These are phyloP conservation scores for Nomada lathburiana DNA, from an alignment of 2,888 invertebrate species.

Conservation along the genomic window DNA sequence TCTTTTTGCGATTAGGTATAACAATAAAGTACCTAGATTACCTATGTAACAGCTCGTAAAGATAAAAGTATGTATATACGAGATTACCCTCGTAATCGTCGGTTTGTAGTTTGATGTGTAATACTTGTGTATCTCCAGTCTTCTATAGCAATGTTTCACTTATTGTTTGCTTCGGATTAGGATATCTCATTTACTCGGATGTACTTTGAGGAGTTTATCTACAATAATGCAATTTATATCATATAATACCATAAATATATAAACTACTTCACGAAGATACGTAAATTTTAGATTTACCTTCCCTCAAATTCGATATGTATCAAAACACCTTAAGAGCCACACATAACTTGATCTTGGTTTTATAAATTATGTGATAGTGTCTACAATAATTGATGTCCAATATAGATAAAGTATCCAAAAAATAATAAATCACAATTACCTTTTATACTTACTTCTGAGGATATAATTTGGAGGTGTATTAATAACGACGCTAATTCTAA, in stretches of 20 bases:
- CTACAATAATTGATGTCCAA: slow-evolving; percentile 19
- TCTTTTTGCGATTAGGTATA: slow-evolving; percentile 12
- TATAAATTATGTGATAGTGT: slow-evolving; percentile 38
- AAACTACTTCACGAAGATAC: neutral
- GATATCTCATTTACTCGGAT: slow-evolving; percentile 30
- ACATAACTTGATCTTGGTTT: slow-evolving; percentile 8
- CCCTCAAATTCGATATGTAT: slow-evolving; percentile 12
- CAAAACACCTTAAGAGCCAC: slow-evolving; percentile 1
- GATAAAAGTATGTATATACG: slow-evolving; percentile 14
- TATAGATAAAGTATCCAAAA: neutral
- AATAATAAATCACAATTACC: neutral
- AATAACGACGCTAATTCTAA: slow-evolving; percentile 95
- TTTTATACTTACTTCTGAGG: slow-evolving; percentile 65
- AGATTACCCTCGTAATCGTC: slow-evolving; percentile 2
- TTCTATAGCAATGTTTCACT: slow-evolving; percentile 38
- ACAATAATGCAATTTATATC: slow-evolving; percentile 17
- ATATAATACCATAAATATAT: neutral
- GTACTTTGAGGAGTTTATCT: slow-evolving; percentile 27
- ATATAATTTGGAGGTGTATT: slow-evolving; percentile 90
- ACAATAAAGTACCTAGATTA: slow-evolving; percentile 35
- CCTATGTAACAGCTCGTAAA: slow-evolving; percentile 22
- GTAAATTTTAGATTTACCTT: slow-evolving; percentile 37
- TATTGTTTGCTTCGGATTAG: slow-evolving; percentile 17
- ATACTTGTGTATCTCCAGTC: slow-evolving; percentile 42
- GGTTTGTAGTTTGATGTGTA: slow-evolving; percentile 27